A percentile compares a stretch with the other conserved stretches of the same genome.
phyloP scores from a whole-genome alignment of 2,797 vertebrate species.

The Gila robusta region DNA sequence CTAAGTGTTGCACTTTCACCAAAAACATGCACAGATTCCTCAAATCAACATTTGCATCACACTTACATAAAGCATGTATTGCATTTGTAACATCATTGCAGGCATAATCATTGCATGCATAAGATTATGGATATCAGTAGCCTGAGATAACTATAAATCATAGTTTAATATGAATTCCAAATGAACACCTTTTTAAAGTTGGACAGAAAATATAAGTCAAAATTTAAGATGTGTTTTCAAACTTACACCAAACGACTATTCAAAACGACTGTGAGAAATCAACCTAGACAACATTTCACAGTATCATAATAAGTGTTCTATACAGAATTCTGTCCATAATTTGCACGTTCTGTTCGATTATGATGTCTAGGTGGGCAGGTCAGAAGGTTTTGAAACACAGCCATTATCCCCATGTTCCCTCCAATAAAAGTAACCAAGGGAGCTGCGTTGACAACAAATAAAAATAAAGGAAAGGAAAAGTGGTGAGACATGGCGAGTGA shows the following conservation, averaged over 20 bases:
- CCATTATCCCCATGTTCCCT: slow-evolving; percentile 31
- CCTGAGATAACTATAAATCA: neutral
- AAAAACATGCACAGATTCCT: neutral
- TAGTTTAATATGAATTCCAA: neutral
- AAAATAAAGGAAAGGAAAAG: neutral
- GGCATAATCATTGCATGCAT: neutral
- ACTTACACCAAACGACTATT: neutral
- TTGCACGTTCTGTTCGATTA: neutral
- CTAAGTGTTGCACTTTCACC: neutral
- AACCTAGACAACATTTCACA: neutral
- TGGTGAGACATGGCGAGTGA: neutral
- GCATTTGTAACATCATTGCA: neutral
- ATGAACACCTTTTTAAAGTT: neutral
- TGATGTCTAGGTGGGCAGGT: slow-evolving; percentile 6
- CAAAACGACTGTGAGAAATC: neutral
- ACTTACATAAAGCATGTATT: neutral
- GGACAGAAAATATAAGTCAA: neutral
- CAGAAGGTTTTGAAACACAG: slow-evolving; percentile 30
- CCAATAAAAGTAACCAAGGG: slow-evolving; percentile 21
- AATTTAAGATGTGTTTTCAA: neutral
- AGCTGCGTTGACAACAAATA: slow-evolving; percentile 2
- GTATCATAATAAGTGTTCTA: neutral
- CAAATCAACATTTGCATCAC: neutral
- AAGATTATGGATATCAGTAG: neutral
- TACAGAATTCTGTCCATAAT: neutral